phyloP scores from a whole-genome alignment of 2,113 vertebrate species.

The Amblyornis subalaris region DNA sequence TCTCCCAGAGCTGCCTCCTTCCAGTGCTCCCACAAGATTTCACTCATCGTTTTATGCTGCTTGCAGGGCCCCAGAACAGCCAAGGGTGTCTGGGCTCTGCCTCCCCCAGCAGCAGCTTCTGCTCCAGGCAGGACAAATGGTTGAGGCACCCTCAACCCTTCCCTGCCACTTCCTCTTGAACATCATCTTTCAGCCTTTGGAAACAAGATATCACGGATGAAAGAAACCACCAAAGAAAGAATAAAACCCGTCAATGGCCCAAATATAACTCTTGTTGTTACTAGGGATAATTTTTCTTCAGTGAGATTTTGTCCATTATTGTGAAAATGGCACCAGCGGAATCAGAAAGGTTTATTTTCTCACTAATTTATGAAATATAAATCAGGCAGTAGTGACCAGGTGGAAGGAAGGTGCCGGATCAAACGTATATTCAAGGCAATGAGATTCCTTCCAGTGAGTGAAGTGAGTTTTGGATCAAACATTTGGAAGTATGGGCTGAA shows the following conservation, averaged over 20 bases:
- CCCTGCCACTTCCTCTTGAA: neutral
- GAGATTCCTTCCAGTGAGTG: neutral
- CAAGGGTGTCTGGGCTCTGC: accelerated
- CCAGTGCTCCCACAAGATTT: neutral
- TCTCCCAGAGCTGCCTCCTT: neutral
- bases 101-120: neutral
- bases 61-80: neutral
- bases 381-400: neutral
- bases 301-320: neutral
- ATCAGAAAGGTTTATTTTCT: neutral
- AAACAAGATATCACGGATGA: neutral
- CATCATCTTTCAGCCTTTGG: neutral
- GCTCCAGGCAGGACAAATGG: neutral
- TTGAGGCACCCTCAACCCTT: neutral
- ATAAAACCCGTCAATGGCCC: neutral
- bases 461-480: neutral
- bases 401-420: neutral
- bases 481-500: neutral
- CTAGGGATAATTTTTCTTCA: neutral
- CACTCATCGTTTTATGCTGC: neutral
- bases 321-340: neutral
- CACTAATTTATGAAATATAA: neutral
- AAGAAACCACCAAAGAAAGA: neutral
- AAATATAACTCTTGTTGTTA: neutral
- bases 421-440: neutral